Evolutionary conservation across 2,797 vertebrate genomes (phyloP), one percentile per base, ranked within the genome.

Genomic region (Microhierax caerulescens): DNA sequence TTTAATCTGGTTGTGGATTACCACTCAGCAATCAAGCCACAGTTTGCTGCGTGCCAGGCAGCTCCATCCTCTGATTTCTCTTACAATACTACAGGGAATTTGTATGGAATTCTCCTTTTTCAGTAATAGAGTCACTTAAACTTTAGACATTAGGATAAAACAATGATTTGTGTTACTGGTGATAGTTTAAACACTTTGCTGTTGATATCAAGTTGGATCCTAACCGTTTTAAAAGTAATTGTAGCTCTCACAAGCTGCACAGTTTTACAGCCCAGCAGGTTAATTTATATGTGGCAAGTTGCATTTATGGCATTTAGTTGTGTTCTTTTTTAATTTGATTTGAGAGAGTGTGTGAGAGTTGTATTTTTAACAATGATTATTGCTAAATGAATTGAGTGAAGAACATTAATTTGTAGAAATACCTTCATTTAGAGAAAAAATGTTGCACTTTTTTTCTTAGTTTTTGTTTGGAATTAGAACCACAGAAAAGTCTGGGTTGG

Each of bases 391-490:
- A 69, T 24, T 30, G 28, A 82, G 19, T 25, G 32, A 83, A 78
- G 30, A 7, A 77, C 69, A 56, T 24, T 14, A 34, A 59, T 53
- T 65, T 82, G 24, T 85, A 51, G 30, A 67, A 84, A 54, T 85
- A 76, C 5, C 6, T 69, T 48, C 3, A 53, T 48, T 68, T 60
- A 61, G 57, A 83, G 45, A 75, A 88, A 88, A 63, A 91, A 19
- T 1, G 0, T 22, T 45, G 16, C 12, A 5, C 20, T 22, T 72
- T 10, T 7, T 7, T 6, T 9, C 79, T 75, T 19, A 1, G 1
- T 79, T 85, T 39, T 25, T n/a, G 12, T 45, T 78, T 87, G 68
- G 53, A 78, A 47, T 50, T 75, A 20, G 41, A 74, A 41, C 7
- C 13, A 37, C 34, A 72, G 73, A 18, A 41, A 47, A 48, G 12